These are phyloP conservation scores for Leptinotarsa texana DNA, from an alignment of 1,140 invertebrate species.

Conservation along the genomic window DNA sequence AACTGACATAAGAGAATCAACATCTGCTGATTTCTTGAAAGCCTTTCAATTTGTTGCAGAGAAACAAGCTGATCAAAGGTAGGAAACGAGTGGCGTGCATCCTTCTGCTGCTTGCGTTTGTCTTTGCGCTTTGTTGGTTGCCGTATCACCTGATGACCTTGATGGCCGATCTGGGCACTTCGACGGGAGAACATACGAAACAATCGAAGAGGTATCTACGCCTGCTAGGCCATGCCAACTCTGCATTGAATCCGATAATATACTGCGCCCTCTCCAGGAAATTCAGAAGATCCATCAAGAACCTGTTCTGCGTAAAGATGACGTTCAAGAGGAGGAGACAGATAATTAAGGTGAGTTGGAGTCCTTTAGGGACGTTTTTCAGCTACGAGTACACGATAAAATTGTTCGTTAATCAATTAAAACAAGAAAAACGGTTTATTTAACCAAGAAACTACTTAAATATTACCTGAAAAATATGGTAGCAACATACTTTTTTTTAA, in stretches of 20 bases:
- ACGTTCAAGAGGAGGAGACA: slow-evolving; percentile 38
- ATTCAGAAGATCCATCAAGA: slow-evolving; percentile 72
- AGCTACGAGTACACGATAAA: too few species aligned
- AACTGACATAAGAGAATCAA: too few species aligned
- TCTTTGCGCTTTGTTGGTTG: slow-evolving; percentile 80
- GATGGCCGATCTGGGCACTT: slow-evolving; percentile 59
- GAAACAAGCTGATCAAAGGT: slow-evolving; percentile 67
- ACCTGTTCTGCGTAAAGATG: slow-evolving; percentile 59
- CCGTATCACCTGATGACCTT: slow-evolving; percentile 74
- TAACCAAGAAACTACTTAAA: too few species aligned
- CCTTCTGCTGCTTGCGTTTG: slow-evolving; percentile 70
- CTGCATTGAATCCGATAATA: slow-evolving; percentile 85
- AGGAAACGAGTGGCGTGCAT: slow-evolving; percentile 74
- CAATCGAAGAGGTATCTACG: slow-evolving; percentile 57
- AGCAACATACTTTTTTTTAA: too few species aligned
- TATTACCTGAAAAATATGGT: too few species aligned
- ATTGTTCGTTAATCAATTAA: too few species aligned
- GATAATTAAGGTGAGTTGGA: slow-evolving; percentile 9
- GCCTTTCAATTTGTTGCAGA: slow-evolving; percentile 55
- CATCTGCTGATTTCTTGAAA: background rate
- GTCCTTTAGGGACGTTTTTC: too few species aligned
- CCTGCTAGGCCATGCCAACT: slow-evolving; percentile 74
- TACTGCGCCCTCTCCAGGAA: slow-evolving; percentile 88
- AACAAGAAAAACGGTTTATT: too few species aligned
- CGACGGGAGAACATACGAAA: slow-evolving; percentile 47